Conservation (phyloP, 2,888 invertebrate genomes). For the Synergus japonicus region DNA sequence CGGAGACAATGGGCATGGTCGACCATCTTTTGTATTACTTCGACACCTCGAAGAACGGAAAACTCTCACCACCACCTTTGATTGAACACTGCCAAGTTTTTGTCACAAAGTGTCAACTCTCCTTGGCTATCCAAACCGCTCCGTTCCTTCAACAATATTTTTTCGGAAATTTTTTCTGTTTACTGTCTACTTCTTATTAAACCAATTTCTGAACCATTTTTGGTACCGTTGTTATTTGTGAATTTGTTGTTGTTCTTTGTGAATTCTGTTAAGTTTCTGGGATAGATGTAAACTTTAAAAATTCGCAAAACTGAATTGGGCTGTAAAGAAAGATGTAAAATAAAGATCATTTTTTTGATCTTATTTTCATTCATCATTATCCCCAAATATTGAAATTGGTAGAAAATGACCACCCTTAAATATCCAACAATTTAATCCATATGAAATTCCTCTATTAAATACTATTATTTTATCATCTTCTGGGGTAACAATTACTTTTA, state of each 20-base stretch:
- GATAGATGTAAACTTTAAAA: too few species aligned
- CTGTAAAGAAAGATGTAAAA: too few species aligned
- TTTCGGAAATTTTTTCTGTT: neutral
- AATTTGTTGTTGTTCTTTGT: neutral
- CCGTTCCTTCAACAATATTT: neutral
- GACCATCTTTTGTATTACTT: constrained; percentile 40
- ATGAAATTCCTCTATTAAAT: too few species aligned
- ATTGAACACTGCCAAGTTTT: constrained; percentile 34
- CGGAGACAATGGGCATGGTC: constrained; percentile 44
- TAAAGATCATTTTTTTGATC: too few species aligned
- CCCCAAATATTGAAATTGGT: too few species aligned
- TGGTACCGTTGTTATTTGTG: neutral
- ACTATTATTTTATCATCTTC: too few species aligned
- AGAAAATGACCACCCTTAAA: too few species aligned
- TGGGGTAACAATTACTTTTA: too few species aligned
- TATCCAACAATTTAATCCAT: too few species aligned
- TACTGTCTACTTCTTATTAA: neutral
- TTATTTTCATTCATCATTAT: too few species aligned
- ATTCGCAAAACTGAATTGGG: too few species aligned
- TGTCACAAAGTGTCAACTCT: constrained; percentile 33
- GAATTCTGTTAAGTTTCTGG: too few species aligned
- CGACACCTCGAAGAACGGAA: constrained; percentile 34
- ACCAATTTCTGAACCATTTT: neutral
- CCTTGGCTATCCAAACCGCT: neutral
- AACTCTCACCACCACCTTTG: neutral